Base-by-base conservation (phyloP, 2,113 vertebrate genomes). In the Oenanthe melanoleuca region DNA sequence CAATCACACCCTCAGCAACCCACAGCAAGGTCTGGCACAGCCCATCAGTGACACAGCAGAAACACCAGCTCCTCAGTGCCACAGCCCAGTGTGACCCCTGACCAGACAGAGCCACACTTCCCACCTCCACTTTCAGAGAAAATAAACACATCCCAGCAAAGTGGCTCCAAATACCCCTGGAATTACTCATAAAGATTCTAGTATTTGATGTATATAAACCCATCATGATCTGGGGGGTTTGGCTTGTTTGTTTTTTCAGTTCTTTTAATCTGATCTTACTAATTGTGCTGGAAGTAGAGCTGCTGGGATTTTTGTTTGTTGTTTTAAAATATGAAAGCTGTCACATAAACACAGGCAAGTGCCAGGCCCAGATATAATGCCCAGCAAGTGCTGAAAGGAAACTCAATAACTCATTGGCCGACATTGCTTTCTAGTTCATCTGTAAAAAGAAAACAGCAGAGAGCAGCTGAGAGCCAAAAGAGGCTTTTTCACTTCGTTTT, bases 311-410 rank as follows among this genome's bases (percentile, higher is more conserved):
- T 88, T 59, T 93, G 67, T 88, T 95, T 92, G 80, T 88, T 94
- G 80, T 91, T 93, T 89, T 73, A 90, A 92, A 93, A 95, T 86
- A 92, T 5, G 37, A 94, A 92, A 90, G 75, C 80, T 84, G 79
- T 90, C 12, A 0, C 90, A 93, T 87, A 92, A 95, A 93, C 72
- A 64, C 31, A 78, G 55, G 64, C 33, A 3, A 93, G n/a, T 81
- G 85, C 75, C 82, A 80, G 83, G 31, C 50, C 64, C 5, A 8
- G 85, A 95, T 92, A 92, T 67, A 88, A 67, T 64, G 86, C 79
- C 72, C 33, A 80, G 64, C 31, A 29, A 93, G 82, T 74, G 64
- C 55, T 63, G 67, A 93, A 94, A 94, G 93, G 81, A 83, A 95
- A 96, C 50, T 86, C 96, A 89, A 85, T 75, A 92, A 70, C 81